Evolutionary conservation across 2,113 vertebrate genomes (phyloP), one percentile per base, ranked within the genome.

Genomic region (Thalassoma bifasciatum): DNA sequence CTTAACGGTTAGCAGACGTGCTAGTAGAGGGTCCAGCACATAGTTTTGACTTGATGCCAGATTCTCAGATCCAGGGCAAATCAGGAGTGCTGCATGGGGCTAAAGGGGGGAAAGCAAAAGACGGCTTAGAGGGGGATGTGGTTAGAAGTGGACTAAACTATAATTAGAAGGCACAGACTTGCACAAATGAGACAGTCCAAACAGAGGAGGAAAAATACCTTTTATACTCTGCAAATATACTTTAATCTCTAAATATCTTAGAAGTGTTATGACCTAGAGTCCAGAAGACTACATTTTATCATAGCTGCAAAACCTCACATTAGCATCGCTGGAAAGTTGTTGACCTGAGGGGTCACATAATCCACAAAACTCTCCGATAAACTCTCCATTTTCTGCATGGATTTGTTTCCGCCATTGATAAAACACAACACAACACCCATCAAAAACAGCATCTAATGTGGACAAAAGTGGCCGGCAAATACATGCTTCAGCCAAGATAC

Each of bases 1-100:
- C 93, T 93, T 93, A 92, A 85, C 89, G 58, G 87, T 86, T 84
- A 89, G 84, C 89, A 92, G 88, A 92, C 89, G 81, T 85, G 82
- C 87, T 91, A 81, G 81, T 62, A 57, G 81, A 85, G 90, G 86
- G 87, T 84, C 77, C 64, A 85, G 88, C 65, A 61, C 82, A 53
- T 54, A 77, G 84, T 90, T 86, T 85, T 91, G 91, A 91, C 86
- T 89, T 61, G 52, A 57, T 86, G 88, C 91, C 91, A 89, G 85
- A 76, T 37, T 66, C 67, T 46, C 59, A 77, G 82, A 86, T 71
- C 54, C 57, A 51, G 86, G 72, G 79, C 79, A 16, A 75, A 82
- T 79, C 82, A 77, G 75, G 76, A 84, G 79, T 54, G 47, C 74
- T 61, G 52, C 53, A 69, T 22, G 2, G 16, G 42, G 60, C 36